Evolutionary conservation across 2,797 vertebrate species (phyloP).

Genomic region (Urosaurus nigricauda): DNA sequence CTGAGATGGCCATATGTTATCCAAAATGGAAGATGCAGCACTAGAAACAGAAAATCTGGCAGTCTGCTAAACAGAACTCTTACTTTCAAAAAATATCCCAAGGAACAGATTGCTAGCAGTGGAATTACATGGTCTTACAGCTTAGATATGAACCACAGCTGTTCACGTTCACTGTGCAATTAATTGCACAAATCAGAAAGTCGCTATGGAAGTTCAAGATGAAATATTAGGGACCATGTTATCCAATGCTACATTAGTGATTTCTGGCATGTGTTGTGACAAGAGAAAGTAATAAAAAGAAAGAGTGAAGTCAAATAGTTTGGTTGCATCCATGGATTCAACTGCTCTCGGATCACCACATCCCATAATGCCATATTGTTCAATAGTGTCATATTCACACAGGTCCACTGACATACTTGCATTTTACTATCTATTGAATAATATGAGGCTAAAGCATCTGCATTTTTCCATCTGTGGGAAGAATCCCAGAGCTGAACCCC

Average conservation of each 20-base stretch:
- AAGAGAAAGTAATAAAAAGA: not conserved
- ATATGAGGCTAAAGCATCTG: too few relatives aligned
- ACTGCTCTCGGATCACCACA: too few relatives aligned
- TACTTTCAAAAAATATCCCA: not conserved
- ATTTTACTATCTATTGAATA: too few relatives aligned
- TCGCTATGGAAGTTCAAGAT: not conserved
- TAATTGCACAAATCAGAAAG: not conserved
- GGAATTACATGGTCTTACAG: not conserved
- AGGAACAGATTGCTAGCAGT: not conserved
- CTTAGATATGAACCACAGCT: not conserved
- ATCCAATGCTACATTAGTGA: not conserved
- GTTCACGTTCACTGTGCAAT: not conserved
- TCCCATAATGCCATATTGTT: too few relatives aligned
- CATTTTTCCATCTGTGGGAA: too few relatives aligned
- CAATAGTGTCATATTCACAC: too few relatives aligned
- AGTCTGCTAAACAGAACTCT: not conserved
- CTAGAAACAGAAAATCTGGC: not conserved
- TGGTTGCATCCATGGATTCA: too few relatives aligned
- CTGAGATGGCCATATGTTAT: not conserved
- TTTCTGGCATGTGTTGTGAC: not conserved
- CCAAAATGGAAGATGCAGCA: not conserved
- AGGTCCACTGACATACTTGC: too few relatives aligned
- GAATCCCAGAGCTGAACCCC: too few relatives aligned
- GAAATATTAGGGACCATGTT: not conserved
- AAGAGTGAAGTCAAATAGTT: not conserved